phyloP scores from a whole-genome alignment of 2,888 invertebrate species.

The Drosophila merina region DNA sequence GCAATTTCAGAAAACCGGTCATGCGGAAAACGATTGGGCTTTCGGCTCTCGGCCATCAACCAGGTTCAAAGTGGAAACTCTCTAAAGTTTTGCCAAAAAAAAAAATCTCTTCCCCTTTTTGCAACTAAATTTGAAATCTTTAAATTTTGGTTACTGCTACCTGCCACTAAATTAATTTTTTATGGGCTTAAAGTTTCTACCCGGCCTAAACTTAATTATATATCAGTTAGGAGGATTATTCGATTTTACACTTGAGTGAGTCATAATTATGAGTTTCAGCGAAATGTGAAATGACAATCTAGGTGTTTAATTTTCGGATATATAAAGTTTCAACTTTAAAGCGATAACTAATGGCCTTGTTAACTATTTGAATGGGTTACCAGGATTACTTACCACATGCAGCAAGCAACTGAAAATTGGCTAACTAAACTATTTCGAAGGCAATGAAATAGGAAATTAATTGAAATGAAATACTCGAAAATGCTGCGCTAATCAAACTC shows the following conservation, averaged over 20 bases:
- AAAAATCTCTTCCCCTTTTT: slow-evolving; percentile 10
- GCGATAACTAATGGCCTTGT: slow-evolving; percentile 1
- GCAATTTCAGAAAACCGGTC: slow-evolving; percentile 53
- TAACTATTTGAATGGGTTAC: slow-evolving; percentile 9
- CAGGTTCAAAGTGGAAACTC: slow-evolving; percentile 6
- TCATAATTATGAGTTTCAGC: slow-evolving; percentile 22
- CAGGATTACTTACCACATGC: slow-evolving; percentile 70
- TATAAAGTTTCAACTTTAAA: not conserved
- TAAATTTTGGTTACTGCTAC: slow-evolving; percentile 13
- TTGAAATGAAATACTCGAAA: slow-evolving; percentile 15
- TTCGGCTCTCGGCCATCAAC: slow-evolving; percentile 8
- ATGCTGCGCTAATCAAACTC: slow-evolving; percentile 13
- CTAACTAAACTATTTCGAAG: slow-evolving; percentile 31
- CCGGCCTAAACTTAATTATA: slow-evolving; percentile 36
- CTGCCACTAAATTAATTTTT: slow-evolving; percentile 57
- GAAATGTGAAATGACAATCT: not conserved
- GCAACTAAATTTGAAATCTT: slow-evolving; percentile 1
- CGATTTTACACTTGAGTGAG: slow-evolving; percentile 13
- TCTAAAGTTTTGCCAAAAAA: not conserved
- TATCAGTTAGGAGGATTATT: slow-evolving; percentile 39
- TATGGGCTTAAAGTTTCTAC: slow-evolving; percentile 21
- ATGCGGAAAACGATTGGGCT: slow-evolving; percentile 49
- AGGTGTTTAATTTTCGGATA: not conserved
- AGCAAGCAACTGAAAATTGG: slow-evolving; percentile 49
- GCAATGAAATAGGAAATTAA: slow-evolving; percentile 32